Evolutionary conservation across 2,888 invertebrate genomes (phyloP).

Genomic region (Anoncus sp.): DNA sequence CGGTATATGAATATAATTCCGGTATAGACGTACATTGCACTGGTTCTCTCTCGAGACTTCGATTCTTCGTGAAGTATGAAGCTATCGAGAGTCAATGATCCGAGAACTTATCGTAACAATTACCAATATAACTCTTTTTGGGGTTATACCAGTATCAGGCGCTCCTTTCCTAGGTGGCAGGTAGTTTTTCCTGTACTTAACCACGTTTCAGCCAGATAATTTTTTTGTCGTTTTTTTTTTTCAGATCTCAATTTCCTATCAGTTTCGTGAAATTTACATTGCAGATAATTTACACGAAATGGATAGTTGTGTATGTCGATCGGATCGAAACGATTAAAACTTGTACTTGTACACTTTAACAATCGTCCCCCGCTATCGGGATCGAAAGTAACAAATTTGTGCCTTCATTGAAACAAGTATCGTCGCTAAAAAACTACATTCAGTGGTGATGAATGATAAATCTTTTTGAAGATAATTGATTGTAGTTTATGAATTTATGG

Average conservation of each 20-base stretch:
- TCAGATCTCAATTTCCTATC: neutral
- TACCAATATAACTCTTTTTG: slow-evolving; percentile 81
- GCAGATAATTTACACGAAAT: neutral
- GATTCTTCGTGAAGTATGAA: slow-evolving; percentile 81
- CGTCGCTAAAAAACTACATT: no score
- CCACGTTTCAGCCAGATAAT: neutral
- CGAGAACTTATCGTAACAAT: slow-evolving; percentile 78
- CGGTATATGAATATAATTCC: slow-evolving; percentile 58
- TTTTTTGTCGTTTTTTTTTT: neutral
- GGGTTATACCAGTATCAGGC: slow-evolving; percentile 45
- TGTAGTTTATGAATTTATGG: no score
- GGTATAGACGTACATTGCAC: slow-evolving; percentile 69
- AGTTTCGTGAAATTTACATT: neutral
- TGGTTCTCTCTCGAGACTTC: slow-evolving; percentile 72
- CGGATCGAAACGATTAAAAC: no score
- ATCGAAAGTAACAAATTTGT: no score
- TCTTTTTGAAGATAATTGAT: no score
- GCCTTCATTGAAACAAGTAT: no score
- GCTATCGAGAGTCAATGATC: slow-evolving; percentile 82
- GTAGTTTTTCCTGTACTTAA: neutral
- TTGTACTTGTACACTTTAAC: no score
- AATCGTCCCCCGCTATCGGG: no score
- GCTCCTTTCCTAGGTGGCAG: neutral
- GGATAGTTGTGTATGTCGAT: no score
- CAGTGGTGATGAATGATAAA: no score